Conservation (phyloP, 2,113 vertebrate species). For the Girardinichthys multiradiatus region DNA sequence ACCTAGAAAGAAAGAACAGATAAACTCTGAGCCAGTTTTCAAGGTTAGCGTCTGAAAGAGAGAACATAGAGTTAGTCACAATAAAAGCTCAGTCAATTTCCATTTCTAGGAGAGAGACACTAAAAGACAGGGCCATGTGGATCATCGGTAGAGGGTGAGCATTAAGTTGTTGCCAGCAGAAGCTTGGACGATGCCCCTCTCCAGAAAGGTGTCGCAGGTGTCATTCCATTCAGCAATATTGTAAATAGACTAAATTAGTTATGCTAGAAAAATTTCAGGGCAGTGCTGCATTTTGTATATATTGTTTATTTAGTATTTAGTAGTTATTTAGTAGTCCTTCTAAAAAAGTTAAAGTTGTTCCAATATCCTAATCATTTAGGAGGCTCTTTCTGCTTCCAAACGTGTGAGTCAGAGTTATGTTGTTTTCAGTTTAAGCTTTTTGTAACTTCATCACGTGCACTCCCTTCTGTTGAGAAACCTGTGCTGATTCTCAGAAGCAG, state of each 20-base stretch:
- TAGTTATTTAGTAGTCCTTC: background rate
- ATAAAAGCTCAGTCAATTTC: too few relatives aligned
- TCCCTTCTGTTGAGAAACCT: slow-evolving; percentile 26
- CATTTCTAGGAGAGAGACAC: too few relatives aligned
- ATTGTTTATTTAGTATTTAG: background rate
- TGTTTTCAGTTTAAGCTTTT: slow-evolving; percentile 40
- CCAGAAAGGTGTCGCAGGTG: too few relatives aligned
- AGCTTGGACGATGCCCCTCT: too few relatives aligned
- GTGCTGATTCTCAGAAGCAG: slow-evolving; percentile 33
- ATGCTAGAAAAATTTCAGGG: background rate
- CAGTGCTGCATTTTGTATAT: background rate
- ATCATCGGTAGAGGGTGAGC: too few relatives aligned
- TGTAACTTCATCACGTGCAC: background rate
- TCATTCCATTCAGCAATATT: slow-evolving; percentile 21
- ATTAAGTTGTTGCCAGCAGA: too few relatives aligned
- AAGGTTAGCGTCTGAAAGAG: too few relatives aligned
- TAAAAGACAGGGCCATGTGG: too few relatives aligned
- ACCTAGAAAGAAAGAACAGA: too few relatives aligned
- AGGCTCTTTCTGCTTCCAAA: background rate
- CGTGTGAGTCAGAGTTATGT: slow-evolving; percentile 16
- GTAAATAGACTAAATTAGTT: background rate
- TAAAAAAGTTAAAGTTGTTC: background rate
- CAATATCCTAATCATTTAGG: background rate
- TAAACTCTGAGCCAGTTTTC: too few relatives aligned
- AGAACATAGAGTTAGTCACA: too few relatives aligned